phyloP scores from a whole-genome alignment of 2,797 vertebrate genomes.

The Esox masquinongy region DNA sequence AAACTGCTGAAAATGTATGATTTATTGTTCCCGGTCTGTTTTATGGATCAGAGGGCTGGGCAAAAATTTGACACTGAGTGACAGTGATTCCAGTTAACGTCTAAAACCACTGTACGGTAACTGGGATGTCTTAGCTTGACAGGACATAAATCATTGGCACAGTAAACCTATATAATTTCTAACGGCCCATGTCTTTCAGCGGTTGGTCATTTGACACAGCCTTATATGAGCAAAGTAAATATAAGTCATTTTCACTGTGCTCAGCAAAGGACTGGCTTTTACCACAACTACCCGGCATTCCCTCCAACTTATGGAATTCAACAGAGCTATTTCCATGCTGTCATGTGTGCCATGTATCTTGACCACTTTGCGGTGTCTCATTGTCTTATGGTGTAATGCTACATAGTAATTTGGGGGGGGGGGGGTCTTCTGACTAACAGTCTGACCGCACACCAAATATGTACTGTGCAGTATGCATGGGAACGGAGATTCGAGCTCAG shows the following conservation, averaged over 20 bases:
- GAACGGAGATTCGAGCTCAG: slow-evolving; percentile 44
- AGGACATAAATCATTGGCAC: not conserved
- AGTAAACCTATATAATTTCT: not conserved
- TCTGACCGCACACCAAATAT: slow-evolving; percentile 59
- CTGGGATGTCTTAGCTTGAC: not conserved
- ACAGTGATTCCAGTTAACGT: not conserved
- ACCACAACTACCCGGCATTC: slow-evolving; percentile 42
- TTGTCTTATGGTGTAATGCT: slow-evolving; percentile 64
- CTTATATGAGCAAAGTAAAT: slow-evolving; percentile 15
- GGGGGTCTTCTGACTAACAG: slow-evolving; percentile 59
- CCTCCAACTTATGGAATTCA: slow-evolving; percentile 62
- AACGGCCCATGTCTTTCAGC: not conserved
- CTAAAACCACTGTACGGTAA: not conserved
- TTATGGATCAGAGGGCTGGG: not conserved
- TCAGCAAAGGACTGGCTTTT: slow-evolving; percentile 30
- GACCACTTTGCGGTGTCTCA: slow-evolving; percentile 56
- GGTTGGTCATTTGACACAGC: slow-evolving; percentile 3
- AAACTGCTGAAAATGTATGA: not conserved
- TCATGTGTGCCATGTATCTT: slow-evolving; percentile 48
- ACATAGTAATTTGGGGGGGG: slow-evolving; percentile 60
- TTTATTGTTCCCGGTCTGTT: not conserved
- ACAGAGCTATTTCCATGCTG: slow-evolving; percentile 64
- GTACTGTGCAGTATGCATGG: slow-evolving; percentile 36
- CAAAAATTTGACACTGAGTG: not conserved
- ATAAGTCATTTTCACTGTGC: slow-evolving; percentile 29